These are phyloP conservation scores for Pycnomerus fuliginosus DNA, from an alignment of 2,888 invertebrate species.

Conservation along the genomic window DNA sequence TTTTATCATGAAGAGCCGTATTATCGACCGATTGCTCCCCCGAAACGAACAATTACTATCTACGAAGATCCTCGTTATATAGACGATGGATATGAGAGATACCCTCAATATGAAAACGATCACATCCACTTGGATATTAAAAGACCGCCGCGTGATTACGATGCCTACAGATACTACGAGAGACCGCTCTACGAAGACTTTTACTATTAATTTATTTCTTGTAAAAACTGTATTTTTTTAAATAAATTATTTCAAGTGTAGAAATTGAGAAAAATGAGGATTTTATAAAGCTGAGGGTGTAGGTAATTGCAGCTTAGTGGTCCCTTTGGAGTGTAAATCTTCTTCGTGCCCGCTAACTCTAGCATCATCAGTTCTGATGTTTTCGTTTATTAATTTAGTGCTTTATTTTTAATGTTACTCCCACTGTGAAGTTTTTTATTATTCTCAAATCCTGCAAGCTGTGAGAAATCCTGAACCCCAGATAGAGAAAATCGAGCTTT, in stretches of 20 bases:
- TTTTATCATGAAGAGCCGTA: conserved; percentile 13
- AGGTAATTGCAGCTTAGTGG: conserved; percentile 25
- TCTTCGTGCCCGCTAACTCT: no score
- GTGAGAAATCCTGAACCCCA: no score
- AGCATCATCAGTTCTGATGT: conserved; percentile 2
- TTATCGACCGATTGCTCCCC: conserved; percentile 3
- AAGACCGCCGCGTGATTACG: conserved; percentile 24
- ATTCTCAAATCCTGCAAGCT: no score
- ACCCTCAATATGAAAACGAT: conserved; percentile 33
- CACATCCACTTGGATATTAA: conserved; percentile 35
- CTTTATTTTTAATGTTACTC: no score
- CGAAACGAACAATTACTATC: conserved; percentile 45
- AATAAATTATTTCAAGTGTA: not conserved
- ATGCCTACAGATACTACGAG: conserved; percentile 23
- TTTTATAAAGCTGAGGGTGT: conserved; percentile 1
- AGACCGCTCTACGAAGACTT: conserved; percentile 25
- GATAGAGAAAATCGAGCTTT: no score
- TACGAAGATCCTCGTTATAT: conserved; percentile 49
- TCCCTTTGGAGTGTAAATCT: conserved; percentile 23
- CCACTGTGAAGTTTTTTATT: no score
- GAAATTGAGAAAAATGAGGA: conserved; percentile 1
- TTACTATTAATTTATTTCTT: conserved; percentile 25
- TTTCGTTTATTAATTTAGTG: conserved; percentile 12
- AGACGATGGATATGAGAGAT: conserved; percentile 22
- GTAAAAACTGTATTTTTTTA: conserved; percentile 2